phyloP scores from a whole-genome alignment of 1,140 invertebrate species.

The Drosophila arawakana region DNA sequence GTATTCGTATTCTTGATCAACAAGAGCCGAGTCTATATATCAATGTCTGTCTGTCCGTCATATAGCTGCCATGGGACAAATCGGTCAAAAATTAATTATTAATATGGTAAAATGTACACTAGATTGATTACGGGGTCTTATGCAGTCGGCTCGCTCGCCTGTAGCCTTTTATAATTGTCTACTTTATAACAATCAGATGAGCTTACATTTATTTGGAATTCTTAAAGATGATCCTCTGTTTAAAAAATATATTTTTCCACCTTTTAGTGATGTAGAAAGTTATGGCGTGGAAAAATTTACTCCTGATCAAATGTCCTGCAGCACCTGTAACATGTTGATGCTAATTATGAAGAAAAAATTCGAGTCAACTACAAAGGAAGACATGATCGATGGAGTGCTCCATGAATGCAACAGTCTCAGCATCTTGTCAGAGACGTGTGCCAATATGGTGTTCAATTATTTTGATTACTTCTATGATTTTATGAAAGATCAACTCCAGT shows the following conservation, averaged over 20 bases:
- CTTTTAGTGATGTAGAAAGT: neutral
- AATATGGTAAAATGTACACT: too few species aligned
- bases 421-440: conserved; percentile 8
- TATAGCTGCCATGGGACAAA: too few species aligned
- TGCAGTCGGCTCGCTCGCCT: too few species aligned
- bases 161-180: too few species aligned
- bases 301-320: conserved; percentile 14
- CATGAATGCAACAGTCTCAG: conserved; percentile 2
- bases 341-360: neutral
- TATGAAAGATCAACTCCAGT: conserved; percentile 1
- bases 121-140: too few species aligned
- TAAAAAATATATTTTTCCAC: neutral
- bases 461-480: conserved; percentile 19
- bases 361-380: neutral
- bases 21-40: too few species aligned
- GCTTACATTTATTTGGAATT: too few species aligned
- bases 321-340: conserved; percentile 4
- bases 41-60: too few species aligned
- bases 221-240: neutral
- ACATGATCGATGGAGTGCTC: neutral
- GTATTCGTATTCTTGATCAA: too few species aligned
- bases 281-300: neutral
- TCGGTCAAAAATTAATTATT: too few species aligned
- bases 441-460: conserved; percentile 15
- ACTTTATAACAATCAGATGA: too few species aligned